Evolutionary conservation across 2,888 invertebrate species (phyloP).

Genomic region (Eudasyphora cyanicolor): DNA sequence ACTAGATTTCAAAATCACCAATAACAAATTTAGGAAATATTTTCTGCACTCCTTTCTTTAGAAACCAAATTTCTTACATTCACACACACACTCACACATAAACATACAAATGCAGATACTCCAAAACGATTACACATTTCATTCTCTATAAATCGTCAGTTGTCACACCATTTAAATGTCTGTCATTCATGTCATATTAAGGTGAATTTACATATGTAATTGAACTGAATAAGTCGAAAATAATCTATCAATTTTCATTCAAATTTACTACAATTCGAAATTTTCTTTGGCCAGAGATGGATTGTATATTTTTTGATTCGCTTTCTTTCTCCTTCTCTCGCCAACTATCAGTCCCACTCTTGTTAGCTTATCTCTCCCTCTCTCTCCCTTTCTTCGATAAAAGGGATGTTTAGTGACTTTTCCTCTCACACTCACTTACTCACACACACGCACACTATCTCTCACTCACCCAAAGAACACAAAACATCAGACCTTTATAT

Average conservation of each 20-base stretch:
- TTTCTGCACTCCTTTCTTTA: background rate
- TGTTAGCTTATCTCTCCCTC: background rate
- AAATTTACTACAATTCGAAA: background rate
- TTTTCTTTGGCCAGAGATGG: background rate
- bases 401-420: background rate
- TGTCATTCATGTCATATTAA: background rate
- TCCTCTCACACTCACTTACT: background rate
- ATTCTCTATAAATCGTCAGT: background rate
- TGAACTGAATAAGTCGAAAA: background rate
- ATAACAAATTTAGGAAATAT: conserved; percentile 11
- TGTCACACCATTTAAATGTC: background rate
- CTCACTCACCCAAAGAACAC: background rate
- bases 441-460: no score
- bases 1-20: conserved; percentile 59
- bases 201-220: no score
- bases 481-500: background rate
- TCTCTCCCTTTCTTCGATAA: background rate
- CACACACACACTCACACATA: conserved; percentile 20
- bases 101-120: no score
- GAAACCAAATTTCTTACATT: conserved; percentile 5
- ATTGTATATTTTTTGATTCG: background rate
- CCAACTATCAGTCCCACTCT: background rate
- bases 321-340: background rate
- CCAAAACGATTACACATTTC: no score
- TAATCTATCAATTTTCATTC: background rate